phyloP scores from a whole-genome alignment of 2,113 vertebrate species.

The Ammodytes marinus region DNA sequence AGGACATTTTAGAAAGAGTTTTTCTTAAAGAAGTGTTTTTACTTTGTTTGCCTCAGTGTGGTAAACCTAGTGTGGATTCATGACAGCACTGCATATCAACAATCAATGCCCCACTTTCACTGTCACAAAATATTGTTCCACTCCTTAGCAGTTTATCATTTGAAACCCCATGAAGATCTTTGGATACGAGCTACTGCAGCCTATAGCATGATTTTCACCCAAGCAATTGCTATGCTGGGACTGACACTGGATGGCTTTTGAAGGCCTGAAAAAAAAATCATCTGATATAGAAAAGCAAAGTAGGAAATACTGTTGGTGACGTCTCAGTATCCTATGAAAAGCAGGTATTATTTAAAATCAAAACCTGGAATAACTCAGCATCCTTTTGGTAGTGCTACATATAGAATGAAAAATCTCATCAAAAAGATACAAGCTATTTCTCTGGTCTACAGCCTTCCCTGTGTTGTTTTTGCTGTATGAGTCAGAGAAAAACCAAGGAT shows the following conservation, averaged over 20 bases:
- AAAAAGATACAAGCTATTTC: constrained; percentile 10
- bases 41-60: constrained; percentile 6
- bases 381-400: neutral
- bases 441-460: neutral
- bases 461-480: constrained; percentile 41
- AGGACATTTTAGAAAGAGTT: constrained; percentile 19
- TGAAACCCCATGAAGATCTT: constrained; percentile 64
- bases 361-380: constrained; percentile 1
- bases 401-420: neutral
- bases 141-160: constrained; percentile 67
- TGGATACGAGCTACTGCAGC: constrained; percentile 59
- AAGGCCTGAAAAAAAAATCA: constrained; percentile 30
- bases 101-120: neutral
- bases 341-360: constrained; percentile 14
- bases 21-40: constrained; percentile 19
- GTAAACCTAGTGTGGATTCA: constrained; percentile 25
- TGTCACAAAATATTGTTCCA: constrained; percentile 37
- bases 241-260: constrained; percentile 21
- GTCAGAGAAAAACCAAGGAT: constrained; percentile 36
- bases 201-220: constrained; percentile 63
- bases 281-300: constrained; percentile 24
- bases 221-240: constrained; percentile 39
- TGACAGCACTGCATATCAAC: constrained; percentile 9
- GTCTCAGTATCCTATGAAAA: constrained; percentile 7
- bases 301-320: constrained; percentile 1